Evolutionary conservation across 2,113 vertebrate species (phyloP), one percentile per base, ranked within the genome.

Genomic region (Periophthalmodon schlosseri): DNA sequence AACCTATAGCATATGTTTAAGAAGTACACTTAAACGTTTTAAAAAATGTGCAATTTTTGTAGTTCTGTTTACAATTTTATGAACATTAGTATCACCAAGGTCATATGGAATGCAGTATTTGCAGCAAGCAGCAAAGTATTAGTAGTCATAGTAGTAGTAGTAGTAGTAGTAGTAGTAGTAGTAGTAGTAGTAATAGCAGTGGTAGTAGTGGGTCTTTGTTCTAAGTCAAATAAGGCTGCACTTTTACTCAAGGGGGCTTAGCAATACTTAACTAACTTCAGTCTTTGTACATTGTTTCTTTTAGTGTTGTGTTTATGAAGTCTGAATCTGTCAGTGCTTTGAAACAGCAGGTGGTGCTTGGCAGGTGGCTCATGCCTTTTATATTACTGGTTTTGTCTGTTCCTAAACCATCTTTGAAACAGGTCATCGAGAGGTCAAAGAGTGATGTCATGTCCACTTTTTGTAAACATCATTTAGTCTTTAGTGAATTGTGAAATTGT

Each of bases 401-500:
- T 61, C 66, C 6, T 36, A 39, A 8, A 65, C 3, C 47, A 4
- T 44, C 39, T n/a, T n/a, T 54, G n/a, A 10, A 36, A 60, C 72
- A 63, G 54, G 61, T 63, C 54, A 15, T 34, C 18, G 47, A 52
- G 5, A 33, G 61, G 57, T 46, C 16, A 74, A 12, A 68, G 16
- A 56, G 79, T 85, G 79, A 90, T 69, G 72, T 88, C 50, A 84
- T 33, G 36, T 9, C 23, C 52, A 28, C 23, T 67, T 75, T 68
- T 15, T 36, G 54, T 54, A 18, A 49, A 15, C 60, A 49, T 61
- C 3, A 1, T 61, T 33, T 21, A 11, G 68, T 73, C 67, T 65
- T 57, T 58, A 54, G 61, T 16, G 20, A 68, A 34, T 16, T 46
- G 54, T 21, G 36, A 71, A 69, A 81, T 72, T 76, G 61, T 82